These are phyloP conservation scores for Pelobates fuscus DNA, from an alignment of 2,113 vertebrate species.

Conservation along the genomic window DNA sequence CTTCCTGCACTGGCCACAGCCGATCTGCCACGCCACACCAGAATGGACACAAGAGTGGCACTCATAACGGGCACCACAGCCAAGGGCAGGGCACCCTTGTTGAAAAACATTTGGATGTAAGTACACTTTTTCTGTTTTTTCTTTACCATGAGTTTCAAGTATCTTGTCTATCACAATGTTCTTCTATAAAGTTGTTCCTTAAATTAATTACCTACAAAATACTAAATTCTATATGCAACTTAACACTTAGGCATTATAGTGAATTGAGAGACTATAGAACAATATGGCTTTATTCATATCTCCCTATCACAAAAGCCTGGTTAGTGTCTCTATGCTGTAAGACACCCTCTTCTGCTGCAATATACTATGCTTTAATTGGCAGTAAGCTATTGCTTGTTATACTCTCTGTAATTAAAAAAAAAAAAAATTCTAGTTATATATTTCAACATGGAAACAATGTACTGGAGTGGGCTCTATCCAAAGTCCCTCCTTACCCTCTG, in stretches of 20 bases:
- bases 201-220: background rate
- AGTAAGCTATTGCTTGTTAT: too few relatives aligned
- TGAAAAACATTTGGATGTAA: constrained; percentile 87
- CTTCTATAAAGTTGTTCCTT: background rate
- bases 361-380: background rate
- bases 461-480: too few relatives aligned
- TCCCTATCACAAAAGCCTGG: too few relatives aligned
- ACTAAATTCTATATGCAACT: background rate
- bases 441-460: too few relatives aligned
- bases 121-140: constrained; percentile 77
- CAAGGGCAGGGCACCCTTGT: constrained; percentile 67
- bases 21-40: constrained; percentile 79
- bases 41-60: constrained; percentile 86
- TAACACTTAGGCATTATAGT: too few relatives aligned
- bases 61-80: constrained; percentile 80
- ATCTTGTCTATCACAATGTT: background rate
- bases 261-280: too few relatives aligned
- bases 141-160: constrained; percentile 52
- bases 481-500: too few relatives aligned
- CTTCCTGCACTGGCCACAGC: constrained; percentile 69
- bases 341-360: background rate
- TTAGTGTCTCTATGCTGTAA: background rate
- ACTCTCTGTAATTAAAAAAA: too few relatives aligned
- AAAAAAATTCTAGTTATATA: too few relatives aligned
- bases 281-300: background rate